phyloP scores from a whole-genome alignment of 2,888 invertebrate species.

The Allolobophora icterica region DNA sequence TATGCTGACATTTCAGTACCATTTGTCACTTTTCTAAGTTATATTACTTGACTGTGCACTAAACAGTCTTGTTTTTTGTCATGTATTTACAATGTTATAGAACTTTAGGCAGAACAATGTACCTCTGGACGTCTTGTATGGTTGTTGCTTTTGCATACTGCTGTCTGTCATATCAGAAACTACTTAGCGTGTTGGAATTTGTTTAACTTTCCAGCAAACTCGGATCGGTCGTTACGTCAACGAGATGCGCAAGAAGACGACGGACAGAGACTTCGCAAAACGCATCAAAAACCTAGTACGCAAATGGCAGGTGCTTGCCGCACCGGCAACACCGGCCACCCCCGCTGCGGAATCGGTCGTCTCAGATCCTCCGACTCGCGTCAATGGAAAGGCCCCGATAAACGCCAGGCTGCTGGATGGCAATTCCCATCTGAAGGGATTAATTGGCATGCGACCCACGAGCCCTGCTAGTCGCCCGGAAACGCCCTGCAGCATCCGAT shows the following conservation, averaged over 20 bases:
- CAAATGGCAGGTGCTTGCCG: slow-evolving; percentile 86
- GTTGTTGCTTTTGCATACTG: too few relatives aligned
- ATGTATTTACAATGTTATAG: too few relatives aligned
- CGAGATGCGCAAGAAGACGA: slow-evolving; percentile 84
- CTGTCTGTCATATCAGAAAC: not conserved
- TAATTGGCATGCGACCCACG: slow-evolving; percentile 49
- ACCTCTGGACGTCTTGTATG: too few relatives aligned
- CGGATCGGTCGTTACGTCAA: slow-evolving; percentile 91
- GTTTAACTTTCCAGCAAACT: slow-evolving; percentile 76
- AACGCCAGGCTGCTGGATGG: not conserved
- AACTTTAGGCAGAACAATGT: too few relatives aligned
- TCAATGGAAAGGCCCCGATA: not conserved
- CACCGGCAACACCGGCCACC: not conserved
- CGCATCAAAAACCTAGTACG: slow-evolving; percentile 90
- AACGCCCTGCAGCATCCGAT: slow-evolving; percentile 44
- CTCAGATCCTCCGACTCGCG: not conserved
- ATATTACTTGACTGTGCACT: too few relatives aligned
- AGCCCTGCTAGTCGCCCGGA: slow-evolving; percentile 52
- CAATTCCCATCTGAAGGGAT: not conserved
- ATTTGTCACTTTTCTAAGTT: too few relatives aligned
- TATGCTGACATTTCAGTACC: too few relatives aligned
- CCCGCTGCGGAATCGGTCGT: not conserved
- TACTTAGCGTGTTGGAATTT: not conserved
- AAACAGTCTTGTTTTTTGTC: too few relatives aligned
- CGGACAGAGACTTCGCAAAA: slow-evolving; percentile 82